Percentiles rank a stretch among this genome's conserved stretches.
Conservation (phyloP, 2,888 invertebrate species). For the Brachycybe producta region DNA sequence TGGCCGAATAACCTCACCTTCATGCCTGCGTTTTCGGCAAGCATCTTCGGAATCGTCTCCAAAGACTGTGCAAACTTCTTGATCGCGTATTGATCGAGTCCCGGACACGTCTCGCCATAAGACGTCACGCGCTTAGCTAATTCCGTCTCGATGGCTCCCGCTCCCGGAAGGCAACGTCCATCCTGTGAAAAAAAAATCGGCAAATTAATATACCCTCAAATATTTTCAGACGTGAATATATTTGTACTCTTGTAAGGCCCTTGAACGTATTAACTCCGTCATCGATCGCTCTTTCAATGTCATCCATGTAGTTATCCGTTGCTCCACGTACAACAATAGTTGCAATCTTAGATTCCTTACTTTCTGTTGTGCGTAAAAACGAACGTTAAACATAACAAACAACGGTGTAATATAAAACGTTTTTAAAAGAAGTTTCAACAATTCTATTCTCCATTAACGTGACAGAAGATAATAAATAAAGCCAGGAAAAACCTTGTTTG, state of each 20-base stretch:
- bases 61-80: slow-evolving; percentile 75
- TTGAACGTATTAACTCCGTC: slow-evolving; percentile 99
- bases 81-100: slow-evolving; percentile 92
- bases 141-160: slow-evolving; percentile 90
- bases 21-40: slow-evolving; percentile 89
- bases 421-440: too few relatives aligned
- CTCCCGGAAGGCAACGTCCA: slow-evolving; percentile 67
- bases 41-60: slow-evolving; percentile 76
- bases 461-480: too few relatives aligned
- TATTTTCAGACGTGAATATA: too few relatives aligned
- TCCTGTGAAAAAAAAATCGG: slow-evolving; percentile 32
- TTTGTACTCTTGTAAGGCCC: slow-evolving; percentile 55
- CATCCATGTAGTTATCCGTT: slow-evolving; percentile 97
- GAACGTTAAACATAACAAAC: slow-evolving; percentile 1
- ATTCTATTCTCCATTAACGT: too few relatives aligned
- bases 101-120: slow-evolving; percentile 82
- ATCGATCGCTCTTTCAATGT: slow-evolving; percentile 93
- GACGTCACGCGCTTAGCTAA: slow-evolving; percentile 71
- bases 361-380: slow-evolving; percentile 32
- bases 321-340: slow-evolving; percentile 92
- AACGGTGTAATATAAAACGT: too few relatives aligned
- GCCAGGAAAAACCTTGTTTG: slow-evolving; percentile 62
- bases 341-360: slow-evolving; percentile 69
- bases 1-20: too few relatives aligned
- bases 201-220: neutral